Evolutionary conservation across 1,140 invertebrate genomes (phyloP).

Genomic region (Drosophila parabipectinata): DNA sequence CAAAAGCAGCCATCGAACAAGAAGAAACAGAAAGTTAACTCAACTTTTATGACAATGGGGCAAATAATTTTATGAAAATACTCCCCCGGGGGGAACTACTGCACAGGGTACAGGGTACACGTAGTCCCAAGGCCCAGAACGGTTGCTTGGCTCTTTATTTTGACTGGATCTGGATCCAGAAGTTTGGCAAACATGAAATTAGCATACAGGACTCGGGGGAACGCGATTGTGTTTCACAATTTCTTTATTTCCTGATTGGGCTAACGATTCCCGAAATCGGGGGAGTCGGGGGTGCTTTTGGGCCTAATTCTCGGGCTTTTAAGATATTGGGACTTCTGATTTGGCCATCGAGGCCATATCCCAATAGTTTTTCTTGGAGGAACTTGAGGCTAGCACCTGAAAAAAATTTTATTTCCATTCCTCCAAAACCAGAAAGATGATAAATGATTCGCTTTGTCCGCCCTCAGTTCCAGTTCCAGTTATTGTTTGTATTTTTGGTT

Average conservation of each 20-base stretch:
- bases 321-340: not conserved
- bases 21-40: slow-evolving; percentile 64
- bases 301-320: slow-evolving; percentile 3
- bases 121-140: not conserved
- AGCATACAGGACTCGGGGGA: slow-evolving; percentile 32
- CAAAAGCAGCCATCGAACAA: slow-evolving; percentile 28
- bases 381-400: too few species aligned
- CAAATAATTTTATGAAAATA: slow-evolving; percentile 75
- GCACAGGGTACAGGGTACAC: not conserved
- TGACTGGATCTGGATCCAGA: not conserved
- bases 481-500: slow-evolving; percentile 7
- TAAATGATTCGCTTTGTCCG: slow-evolving; percentile 23
- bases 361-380: not conserved
- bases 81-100: slow-evolving; percentile 37
- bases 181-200: slow-evolving; percentile 42
- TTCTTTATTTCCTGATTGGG: slow-evolving; percentile 28
- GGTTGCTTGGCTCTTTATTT: not conserved
- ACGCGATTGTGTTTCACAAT: slow-evolving; percentile 34
- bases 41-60: slow-evolving; percentile 71
- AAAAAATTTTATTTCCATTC: too few species aligned
- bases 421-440: slow-evolving; percentile 1
- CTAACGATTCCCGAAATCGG: slow-evolving; percentile 5
- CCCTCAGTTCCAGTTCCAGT: slow-evolving; percentile 24
- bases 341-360: not conserved
- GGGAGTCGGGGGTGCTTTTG: not conserved